A percentile compares a stretch with the other conserved stretches of the same genome.
These are phyloP conservation scores for Medauroidea extradentata DNA, from an alignment of 1,140 invertebrate genomes.

Conservation along the genomic window DNA sequence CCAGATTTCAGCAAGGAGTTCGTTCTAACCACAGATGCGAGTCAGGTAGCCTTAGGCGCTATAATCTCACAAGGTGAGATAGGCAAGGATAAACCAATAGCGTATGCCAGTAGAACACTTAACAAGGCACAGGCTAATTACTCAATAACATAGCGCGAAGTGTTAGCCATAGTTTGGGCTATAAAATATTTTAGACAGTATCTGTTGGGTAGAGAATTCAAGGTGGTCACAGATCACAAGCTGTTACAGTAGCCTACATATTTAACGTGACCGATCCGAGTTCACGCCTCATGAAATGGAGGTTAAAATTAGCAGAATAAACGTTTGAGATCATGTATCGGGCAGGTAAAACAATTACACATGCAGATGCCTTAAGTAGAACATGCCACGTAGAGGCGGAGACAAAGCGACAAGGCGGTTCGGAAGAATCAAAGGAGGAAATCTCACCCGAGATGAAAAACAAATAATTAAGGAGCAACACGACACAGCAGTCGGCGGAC, in stretches of 20 bases:
- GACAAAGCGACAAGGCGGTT: no score
- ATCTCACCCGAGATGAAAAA: no score
- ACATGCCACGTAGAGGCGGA: no score
- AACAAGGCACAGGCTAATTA: slow-evolving; percentile 38
- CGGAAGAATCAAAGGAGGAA: no score
- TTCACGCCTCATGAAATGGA: slow-evolving; percentile 46
- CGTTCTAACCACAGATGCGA: slow-evolving; percentile 13
- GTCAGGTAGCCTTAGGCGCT: slow-evolving; percentile 14
- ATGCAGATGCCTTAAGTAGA: slow-evolving; percentile 33
- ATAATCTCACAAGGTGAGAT: slow-evolving; percentile 17
- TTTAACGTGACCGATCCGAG: slow-evolving; percentile 43
- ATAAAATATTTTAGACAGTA: slow-evolving; percentile 44
- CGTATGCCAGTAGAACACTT: slow-evolving; percentile 35
- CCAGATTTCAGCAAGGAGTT: no score
- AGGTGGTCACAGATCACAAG: slow-evolving; percentile 49
- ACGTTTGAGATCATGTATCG: slow-evolving; percentile 43
- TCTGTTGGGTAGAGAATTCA: slow-evolving; percentile 45
- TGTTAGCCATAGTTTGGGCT: slow-evolving; percentile 48
- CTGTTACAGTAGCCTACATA: slow-evolving; percentile 47
- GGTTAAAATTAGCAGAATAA: slow-evolving; percentile 46
- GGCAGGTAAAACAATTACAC: slow-evolving; percentile 33
- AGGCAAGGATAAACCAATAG: slow-evolving; percentile 19
- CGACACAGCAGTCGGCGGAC: neutral
- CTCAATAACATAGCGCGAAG: slow-evolving; percentile 47
- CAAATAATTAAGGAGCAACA: neutral